A percentile compares a stretch with the other conserved stretches of the same genome.
phyloP scores from a whole-genome alignment of 2,113 vertebrate genomes.

The Benthochromis sp. region DNA sequence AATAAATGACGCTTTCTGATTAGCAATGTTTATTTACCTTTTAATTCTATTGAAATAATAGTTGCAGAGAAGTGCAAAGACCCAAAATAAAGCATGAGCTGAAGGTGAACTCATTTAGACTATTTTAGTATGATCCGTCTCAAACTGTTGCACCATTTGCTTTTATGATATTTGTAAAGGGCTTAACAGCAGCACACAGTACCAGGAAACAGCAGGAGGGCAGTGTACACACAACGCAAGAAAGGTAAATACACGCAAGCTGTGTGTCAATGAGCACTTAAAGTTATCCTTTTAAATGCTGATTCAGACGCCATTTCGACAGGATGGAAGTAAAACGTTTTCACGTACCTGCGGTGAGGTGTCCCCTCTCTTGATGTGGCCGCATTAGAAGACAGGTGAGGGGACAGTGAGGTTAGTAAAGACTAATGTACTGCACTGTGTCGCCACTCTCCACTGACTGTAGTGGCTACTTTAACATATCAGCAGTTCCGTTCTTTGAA shows the following conservation, averaged over 20 bases:
- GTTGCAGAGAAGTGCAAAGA: not conserved
- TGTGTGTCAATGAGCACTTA: not conserved
- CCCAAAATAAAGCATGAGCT: not conserved
- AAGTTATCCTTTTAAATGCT: not conserved
- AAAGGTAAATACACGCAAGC: not conserved
- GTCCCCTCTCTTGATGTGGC: constrained; percentile 52
- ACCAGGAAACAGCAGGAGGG: not conserved
- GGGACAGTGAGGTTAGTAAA: constrained; percentile 20
- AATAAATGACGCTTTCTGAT: not conserved
- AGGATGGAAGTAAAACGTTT: not conserved
- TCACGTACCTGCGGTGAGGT: constrained; percentile 61
- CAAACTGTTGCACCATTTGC: not conserved
- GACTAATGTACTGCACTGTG: not conserved
- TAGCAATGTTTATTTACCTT: not conserved
- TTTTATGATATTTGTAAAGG: not conserved
- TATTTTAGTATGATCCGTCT: not conserved
- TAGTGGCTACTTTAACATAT: not conserved
- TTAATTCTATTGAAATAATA: not conserved
- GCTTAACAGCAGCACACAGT: not conserved
- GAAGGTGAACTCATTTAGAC: not conserved
- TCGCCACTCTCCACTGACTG: not conserved
- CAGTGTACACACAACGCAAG: not conserved
- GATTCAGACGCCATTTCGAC: not conserved
- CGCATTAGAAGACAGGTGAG: constrained; percentile 32
- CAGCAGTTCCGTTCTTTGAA: not conserved